A percentile compares a stretch with the other conserved stretches of the same genome.
Evolutionary conservation across 2,113 vertebrate genomes (phyloP).

Genomic region (Ondatra zibethicus): DNA sequence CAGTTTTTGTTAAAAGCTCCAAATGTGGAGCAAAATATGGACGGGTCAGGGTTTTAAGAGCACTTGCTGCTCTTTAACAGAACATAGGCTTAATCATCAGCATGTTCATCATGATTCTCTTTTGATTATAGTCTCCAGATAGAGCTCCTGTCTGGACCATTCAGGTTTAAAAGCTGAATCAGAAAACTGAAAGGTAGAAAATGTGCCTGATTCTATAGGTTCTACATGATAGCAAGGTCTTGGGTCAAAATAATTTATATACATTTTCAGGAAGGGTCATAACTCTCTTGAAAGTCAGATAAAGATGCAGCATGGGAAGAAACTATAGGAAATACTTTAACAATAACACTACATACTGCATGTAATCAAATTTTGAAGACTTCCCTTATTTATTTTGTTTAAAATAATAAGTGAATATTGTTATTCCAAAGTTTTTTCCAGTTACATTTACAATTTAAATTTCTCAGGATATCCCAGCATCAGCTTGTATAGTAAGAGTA

Average conservation of each 20-base stretch:
- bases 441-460: background rate
- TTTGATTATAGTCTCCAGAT: background rate
- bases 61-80: background rate
- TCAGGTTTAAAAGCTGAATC: background rate
- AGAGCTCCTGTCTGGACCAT: fast-evolving
- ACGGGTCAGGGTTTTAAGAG: background rate
- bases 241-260: background rate
- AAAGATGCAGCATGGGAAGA: background rate
- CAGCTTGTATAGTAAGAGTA: background rate
- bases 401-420: background rate
- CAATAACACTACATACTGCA: background rate
- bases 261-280: background rate
- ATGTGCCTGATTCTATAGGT: background rate
- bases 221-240: background rate
- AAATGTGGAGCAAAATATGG: background rate
- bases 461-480: background rate
- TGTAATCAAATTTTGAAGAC: background rate
- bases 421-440: background rate
- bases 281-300: background rate
- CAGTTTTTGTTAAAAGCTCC: background rate
- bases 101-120: background rate
- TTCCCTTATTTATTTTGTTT: background rate
- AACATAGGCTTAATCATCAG: background rate
- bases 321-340: background rate
- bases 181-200: background rate